Conservation (phyloP, 35 echinoderm and acorn worm species). For the Apostichopus californicus region DNA sequence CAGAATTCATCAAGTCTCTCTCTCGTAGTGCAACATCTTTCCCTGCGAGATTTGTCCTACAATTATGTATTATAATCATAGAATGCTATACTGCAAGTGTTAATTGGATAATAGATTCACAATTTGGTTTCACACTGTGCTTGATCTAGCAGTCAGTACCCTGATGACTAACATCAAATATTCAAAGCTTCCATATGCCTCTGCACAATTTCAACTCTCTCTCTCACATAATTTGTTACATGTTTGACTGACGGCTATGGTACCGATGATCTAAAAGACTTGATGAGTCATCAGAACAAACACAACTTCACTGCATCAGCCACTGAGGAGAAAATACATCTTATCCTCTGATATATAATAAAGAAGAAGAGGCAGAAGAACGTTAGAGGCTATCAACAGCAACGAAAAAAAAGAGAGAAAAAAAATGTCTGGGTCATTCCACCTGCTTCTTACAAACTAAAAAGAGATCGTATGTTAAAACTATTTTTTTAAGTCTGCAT, state of each 20-base stretch:
- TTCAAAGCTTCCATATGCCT: not conserved
- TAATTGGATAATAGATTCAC: not conserved
- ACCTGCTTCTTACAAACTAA: not conserved
- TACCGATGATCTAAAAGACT: not conserved
- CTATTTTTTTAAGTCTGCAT: not conserved
- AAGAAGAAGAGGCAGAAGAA: not conserved
- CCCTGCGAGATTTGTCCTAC: not conserved
- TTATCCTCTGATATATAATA: not conserved
- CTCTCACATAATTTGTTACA: not conserved
- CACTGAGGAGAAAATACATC: not conserved
- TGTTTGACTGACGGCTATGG: not conserved
- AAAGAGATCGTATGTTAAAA: not conserved
- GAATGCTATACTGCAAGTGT: not conserved
- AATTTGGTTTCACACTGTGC: constrained; percentile 5
- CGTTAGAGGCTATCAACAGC: not conserved
- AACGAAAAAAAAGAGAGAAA: not conserved
- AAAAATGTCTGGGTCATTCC: not conserved
- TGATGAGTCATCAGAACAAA: not conserved
- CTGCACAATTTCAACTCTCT: not conserved
- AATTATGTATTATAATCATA: not conserved
- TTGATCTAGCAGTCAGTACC: not conserved
- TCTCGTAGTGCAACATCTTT: too few species aligned
- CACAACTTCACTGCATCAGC: not conserved
- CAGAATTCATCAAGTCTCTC: too few species aligned
- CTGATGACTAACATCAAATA: constrained; percentile 6